Conservation (phyloP, 2,113 vertebrate species). For the Siniperca knerii region DNA sequence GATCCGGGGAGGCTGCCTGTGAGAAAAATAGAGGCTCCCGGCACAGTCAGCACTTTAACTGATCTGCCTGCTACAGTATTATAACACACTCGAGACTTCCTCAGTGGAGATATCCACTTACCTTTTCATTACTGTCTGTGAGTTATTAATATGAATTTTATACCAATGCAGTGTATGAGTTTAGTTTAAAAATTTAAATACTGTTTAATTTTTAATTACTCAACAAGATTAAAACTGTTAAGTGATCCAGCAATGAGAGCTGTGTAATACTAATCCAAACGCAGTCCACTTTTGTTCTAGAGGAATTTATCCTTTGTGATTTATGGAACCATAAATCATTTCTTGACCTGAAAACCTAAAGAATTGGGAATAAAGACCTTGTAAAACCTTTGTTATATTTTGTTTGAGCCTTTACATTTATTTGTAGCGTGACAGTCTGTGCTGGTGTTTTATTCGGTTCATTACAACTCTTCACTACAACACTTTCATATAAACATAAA, state of each 20-base stretch:
- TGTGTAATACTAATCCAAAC: slow-evolving; percentile 24
- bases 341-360: neutral
- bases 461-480: neutral
- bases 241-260: slow-evolving; percentile 18
- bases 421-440: neutral
- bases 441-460: neutral
- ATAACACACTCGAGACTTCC: slow-evolving; percentile 30
- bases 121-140: slow-evolving; percentile 9
- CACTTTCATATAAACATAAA: neutral
- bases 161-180: neutral
- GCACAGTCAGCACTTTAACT: slow-evolving; percentile 46
- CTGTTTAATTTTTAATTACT: slow-evolving; percentile 10
- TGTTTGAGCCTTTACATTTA: neutral
- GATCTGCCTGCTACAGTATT: slow-evolving; percentile 7
- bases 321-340: neutral
- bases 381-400: neutral
- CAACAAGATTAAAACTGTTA: slow-evolving; percentile 3
- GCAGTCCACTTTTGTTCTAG: neutral
- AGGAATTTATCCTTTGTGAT: slow-evolving; percentile 29
- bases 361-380: neutral
- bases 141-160: neutral
- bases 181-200: neutral
- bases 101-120: slow-evolving; percentile 8
- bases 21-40: slow-evolving; percentile 23
- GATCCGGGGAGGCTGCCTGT: slow-evolving; percentile 50